Percentiles rank a stretch among this genome's conserved stretches.
phyloP scores from a whole-genome alignment of 2,888 invertebrate genomes.

The Nomada flava region DNA sequence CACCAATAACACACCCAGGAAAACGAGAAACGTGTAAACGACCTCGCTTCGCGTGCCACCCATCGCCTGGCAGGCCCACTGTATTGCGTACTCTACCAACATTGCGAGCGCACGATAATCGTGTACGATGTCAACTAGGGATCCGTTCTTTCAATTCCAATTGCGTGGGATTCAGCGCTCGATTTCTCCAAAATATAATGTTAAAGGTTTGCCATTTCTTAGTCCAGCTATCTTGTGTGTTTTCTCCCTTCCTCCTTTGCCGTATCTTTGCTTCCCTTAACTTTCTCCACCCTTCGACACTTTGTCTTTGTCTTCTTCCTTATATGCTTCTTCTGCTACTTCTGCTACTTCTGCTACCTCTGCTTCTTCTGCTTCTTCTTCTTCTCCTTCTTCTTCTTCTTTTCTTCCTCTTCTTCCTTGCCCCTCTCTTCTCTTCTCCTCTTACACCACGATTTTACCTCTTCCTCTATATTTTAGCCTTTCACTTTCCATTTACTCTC shows the following conservation, averaged over 20 bases:
- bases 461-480: background rate
- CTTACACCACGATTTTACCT: background rate
- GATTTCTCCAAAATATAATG: too few relatives aligned
- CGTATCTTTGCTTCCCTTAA: background rate
- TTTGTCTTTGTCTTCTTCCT: background rate
- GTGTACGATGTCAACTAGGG: background rate
- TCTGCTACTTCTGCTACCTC: background rate
- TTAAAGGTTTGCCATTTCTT: too few relatives aligned
- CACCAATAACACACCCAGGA: constrained; percentile 84
- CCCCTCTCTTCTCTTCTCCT: background rate
- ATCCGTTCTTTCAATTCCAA: background rate
- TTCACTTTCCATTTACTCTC: constrained; percentile 15
- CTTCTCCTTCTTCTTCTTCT: background rate
- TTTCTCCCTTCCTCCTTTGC: background rate
- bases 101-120: constrained; percentile 58
- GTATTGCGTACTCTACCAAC: constrained; percentile 76
- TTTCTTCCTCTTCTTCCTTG: background rate
- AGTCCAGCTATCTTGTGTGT: background rate
- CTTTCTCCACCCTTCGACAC: background rate
- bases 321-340: background rate
- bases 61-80: constrained; percentile 74
- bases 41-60: constrained; percentile 72
- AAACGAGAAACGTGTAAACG: constrained; percentile 83
- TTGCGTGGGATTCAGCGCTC: background rate
- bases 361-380: background rate